Percentiles rank a stretch among this genome's conserved stretches.
These are phyloP conservation scores for Patella caerulea DNA, from an alignment of 2,888 invertebrate genomes.

Conservation along the genomic window DNA sequence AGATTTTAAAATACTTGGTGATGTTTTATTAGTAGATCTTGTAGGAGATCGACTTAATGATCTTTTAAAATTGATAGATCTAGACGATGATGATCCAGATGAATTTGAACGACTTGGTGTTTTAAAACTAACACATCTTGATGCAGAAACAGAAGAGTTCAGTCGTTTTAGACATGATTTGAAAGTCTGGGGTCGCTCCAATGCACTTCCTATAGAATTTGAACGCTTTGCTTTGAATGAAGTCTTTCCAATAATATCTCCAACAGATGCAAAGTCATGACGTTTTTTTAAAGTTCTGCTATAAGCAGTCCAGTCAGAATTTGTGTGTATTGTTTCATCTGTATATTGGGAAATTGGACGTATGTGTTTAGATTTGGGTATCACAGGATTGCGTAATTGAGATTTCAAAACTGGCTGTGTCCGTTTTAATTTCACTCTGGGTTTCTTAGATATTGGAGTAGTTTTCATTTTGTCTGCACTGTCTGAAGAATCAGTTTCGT, in stretches of 20 bases:
- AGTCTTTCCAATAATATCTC: background rate
- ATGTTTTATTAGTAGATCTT: background rate
- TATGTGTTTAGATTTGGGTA: background rate
- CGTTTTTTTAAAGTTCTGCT: background rate
- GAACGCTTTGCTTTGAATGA: background rate
- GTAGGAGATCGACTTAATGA: background rate
- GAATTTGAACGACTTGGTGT: background rate
- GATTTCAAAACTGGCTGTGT: background rate
- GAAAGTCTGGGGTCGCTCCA: background rate
- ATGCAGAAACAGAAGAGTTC: background rate
- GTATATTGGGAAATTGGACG: background rate
- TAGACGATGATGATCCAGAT: background rate
- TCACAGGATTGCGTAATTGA: background rate
- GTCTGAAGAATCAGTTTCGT: background rate
- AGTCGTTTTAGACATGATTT: background rate
- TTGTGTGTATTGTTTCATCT: background rate
- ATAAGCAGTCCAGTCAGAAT: background rate
- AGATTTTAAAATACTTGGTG: background rate
- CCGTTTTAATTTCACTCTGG: background rate
- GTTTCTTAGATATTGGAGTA: background rate
- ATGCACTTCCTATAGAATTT: background rate
- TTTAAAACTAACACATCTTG: background rate
- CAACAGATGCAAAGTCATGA: background rate
- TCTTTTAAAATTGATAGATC: background rate
- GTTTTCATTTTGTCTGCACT: too few species aligned